Conservation (phyloP, 2,888 invertebrate species). For the Malthinus seriepunctatus region DNA sequence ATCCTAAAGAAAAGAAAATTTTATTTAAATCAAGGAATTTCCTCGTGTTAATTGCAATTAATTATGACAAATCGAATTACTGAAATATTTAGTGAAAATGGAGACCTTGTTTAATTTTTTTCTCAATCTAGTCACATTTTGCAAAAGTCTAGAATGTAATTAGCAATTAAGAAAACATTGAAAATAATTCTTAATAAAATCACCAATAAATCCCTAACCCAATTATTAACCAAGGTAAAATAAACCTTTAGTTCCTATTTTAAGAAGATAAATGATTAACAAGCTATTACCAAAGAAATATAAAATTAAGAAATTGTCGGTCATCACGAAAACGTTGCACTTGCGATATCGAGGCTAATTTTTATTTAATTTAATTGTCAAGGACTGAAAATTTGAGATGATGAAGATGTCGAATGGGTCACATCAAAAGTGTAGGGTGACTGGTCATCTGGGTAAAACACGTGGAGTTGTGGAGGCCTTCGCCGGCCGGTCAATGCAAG, state of each 20-base stretch:
- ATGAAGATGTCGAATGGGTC: background rate
- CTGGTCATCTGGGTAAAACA: constrained; percentile 41
- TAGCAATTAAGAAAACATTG: constrained; percentile 1
- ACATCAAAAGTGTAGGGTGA: constrained; percentile 31
- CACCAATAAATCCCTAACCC: constrained; percentile 1
- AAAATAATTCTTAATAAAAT: constrained; percentile 2
- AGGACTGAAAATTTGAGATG: background rate
- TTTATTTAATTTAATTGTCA: background rate
- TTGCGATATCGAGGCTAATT: background rate
- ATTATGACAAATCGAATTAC: too few relatives aligned
- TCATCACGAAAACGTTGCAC: background rate
- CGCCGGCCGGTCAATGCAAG: constrained; percentile 48
- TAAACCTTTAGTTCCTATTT: background rate
- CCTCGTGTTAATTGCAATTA: too few relatives aligned
- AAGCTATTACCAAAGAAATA: too few relatives aligned
- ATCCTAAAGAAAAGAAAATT: too few relatives aligned
- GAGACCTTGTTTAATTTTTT: too few relatives aligned
- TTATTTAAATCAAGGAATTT: too few relatives aligned
- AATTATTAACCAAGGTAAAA: background rate
- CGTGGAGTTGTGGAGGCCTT: constrained; percentile 49
- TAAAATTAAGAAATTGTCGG: background rate
- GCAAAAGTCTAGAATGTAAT: background rate
- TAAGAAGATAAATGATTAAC: background rate
- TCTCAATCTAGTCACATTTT: too few relatives aligned
- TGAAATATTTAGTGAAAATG: too few relatives aligned